Conservation (phyloP, 2,113 vertebrate species). For the Seriola aureovittata region DNA sequence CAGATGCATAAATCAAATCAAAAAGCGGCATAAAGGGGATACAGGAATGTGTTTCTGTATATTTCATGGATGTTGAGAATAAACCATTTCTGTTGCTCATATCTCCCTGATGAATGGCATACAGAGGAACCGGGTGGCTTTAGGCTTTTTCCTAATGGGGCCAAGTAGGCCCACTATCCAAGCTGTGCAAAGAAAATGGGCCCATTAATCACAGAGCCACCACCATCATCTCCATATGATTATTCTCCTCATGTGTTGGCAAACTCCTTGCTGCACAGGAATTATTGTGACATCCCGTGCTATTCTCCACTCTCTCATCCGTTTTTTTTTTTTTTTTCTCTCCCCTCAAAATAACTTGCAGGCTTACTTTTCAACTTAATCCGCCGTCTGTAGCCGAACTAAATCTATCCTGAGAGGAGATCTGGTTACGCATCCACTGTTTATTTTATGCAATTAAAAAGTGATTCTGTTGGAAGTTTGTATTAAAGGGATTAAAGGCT, state of each 20-base stretch:
- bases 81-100: slow-evolving; percentile 58
- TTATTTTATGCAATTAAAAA: slow-evolving; percentile 77
- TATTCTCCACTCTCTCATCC: slow-evolving; percentile 37
- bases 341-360: slow-evolving; percentile 55
- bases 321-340: not conserved
- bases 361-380: slow-evolving; percentile 73
- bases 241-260: slow-evolving; percentile 71
- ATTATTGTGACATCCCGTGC: slow-evolving; percentile 66
- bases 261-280: slow-evolving; percentile 61
- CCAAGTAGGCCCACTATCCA: slow-evolving; percentile 78
- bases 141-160: slow-evolving; percentile 80
- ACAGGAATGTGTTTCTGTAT: slow-evolving; percentile 33
- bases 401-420: slow-evolving; percentile 70
- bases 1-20: slow-evolving; percentile 28
- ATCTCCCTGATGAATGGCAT: slow-evolving; percentile 75
- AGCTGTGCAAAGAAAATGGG: slow-evolving; percentile 79
- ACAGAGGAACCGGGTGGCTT: slow-evolving; percentile 66
- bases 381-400: slow-evolving; percentile 56
- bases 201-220: slow-evolving; percentile 81
- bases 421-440: slow-evolving; percentile 55
- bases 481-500: slow-evolving; percentile 75
- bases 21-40: slow-evolving; percentile 1
- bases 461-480: slow-evolving; percentile 73
- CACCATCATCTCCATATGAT: slow-evolving; percentile 81
- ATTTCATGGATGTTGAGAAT: slow-evolving; percentile 42